Percentiles rank a stretch among this genome's conserved stretches.
phyloP scores from a whole-genome alignment of 2,797 vertebrate species.

The Crocidura indochinensis region DNA sequence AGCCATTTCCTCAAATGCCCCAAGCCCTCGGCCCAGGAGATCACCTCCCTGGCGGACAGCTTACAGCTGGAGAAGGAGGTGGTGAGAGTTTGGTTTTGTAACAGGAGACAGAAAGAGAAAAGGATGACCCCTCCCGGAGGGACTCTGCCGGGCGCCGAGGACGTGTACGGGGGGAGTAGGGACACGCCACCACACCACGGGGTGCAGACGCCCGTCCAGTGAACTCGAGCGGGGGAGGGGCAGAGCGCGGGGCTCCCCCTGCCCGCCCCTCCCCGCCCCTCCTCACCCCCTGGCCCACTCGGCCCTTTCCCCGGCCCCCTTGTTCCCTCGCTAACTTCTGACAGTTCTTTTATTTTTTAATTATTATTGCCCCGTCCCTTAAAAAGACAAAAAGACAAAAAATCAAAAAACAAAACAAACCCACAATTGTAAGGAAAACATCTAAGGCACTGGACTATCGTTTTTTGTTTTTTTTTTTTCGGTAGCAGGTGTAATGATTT shows the following conservation, averaged over 20 bases:
- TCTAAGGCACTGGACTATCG: slow-evolving; percentile 94
- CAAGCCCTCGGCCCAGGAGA: slow-evolving; percentile 99
- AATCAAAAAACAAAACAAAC: slow-evolving; percentile 3
- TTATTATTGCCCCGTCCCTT: slow-evolving; percentile 89
- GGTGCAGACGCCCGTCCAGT: slow-evolving; percentile 98
- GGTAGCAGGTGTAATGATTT: slow-evolving; percentile 94
- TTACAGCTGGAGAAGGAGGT: slow-evolving; percentile 99
- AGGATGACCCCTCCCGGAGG: slow-evolving; percentile 99
- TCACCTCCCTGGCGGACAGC: slow-evolving; percentile 98
- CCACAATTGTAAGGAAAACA: slow-evolving; percentile 88
- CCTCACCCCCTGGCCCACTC: slow-evolving; percentile 68
- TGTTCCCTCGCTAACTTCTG: slow-evolving; percentile 89
- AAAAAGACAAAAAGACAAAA: slow-evolving; percentile 62
- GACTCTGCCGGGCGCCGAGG: slow-evolving; percentile 97
- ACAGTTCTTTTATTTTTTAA: slow-evolving; percentile 90
- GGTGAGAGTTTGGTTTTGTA: slow-evolving; percentile 99
- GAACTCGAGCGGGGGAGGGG: slow-evolving; percentile 91
- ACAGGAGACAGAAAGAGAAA: slow-evolving; percentile 99
- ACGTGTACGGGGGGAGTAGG: slow-evolving; percentile 96
- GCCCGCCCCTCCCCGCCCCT: no score
- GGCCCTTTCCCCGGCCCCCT: slow-evolving; percentile 67
- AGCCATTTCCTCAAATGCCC: slow-evolving; percentile 99
- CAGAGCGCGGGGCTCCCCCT: slow-evolving; percentile 79
- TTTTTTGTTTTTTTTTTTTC: slow-evolving; percentile 74
- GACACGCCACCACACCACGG: slow-evolving; percentile 99